Evolutionary conservation across 2,113 vertebrate genomes (phyloP).

Genomic region (Cottus gobio): DNA sequence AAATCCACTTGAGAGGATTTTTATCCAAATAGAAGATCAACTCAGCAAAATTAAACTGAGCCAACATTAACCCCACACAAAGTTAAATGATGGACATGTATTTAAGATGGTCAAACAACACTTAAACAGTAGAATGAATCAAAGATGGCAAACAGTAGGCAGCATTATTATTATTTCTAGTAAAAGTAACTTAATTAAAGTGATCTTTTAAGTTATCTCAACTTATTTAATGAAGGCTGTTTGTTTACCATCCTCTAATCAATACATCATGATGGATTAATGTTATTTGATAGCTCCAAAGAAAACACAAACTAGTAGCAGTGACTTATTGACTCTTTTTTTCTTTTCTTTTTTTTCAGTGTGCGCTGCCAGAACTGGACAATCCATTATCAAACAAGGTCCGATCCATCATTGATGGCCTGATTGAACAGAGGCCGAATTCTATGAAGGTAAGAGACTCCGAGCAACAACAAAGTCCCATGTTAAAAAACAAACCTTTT

Average conservation of each 20-base stretch:
- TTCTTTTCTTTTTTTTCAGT: conserved; percentile 77
- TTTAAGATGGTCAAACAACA: conserved; percentile 4
- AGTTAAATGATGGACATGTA: conserved; percentile 9
- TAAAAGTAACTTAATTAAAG: neutral
- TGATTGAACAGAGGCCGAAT: conserved; percentile 86
- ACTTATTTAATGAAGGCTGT: neutral
- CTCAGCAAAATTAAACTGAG: neutral
- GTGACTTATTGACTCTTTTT: conserved; percentile 14
- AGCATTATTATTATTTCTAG: too few relatives aligned
- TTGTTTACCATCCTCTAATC: neutral
- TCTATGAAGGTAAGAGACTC: conserved; percentile 90
- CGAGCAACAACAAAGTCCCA: neutral
- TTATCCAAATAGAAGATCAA: neutral
- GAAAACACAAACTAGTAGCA: neutral
- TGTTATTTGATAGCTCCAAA: neutral
- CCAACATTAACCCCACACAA: neutral
- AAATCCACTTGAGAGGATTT: conserved; percentile 5
- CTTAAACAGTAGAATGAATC: neutral
- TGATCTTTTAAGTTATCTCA: neutral
- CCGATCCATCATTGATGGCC: conserved; percentile 80
- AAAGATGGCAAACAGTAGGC: neutral
- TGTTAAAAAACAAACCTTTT: neutral
- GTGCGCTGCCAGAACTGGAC: conserved; percentile 88
- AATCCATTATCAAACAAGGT: conserved; percentile 88
- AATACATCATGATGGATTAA: neutral